Evolutionary conservation across 2,888 invertebrate genomes (phyloP), one percentile per base, ranked within the genome.

Genomic region (Agonopterix heracliana): DNA sequence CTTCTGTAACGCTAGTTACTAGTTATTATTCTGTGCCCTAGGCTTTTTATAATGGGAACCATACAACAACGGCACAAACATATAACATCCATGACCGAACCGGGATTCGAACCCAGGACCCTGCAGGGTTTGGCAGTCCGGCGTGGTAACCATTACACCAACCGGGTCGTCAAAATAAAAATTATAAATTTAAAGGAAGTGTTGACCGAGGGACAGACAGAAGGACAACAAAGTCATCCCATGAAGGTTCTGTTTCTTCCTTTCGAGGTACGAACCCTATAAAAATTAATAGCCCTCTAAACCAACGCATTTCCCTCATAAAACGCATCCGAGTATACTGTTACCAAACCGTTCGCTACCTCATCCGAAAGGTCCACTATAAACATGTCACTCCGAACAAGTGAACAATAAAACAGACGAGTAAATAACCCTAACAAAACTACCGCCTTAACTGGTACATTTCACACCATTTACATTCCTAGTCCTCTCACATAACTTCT

Each of bases 381-480:
- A 49, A 49, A 49, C 49, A 41, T 45, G 49, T 45, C 49, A 36
- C 11, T 8, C 12, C 8, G 14, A 38, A 44, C 14, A 38, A 9
- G 36, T 36, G 11, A 41, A 49, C 45, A 47, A 51, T 47, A 47
- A 44, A 51, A 47, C 44, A 41, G 3, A 26, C 9, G 34, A 35
- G 38, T 40, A 44, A 43, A 44, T 13, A 47, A 44, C 17, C 42
- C 36, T n/a, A 36, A 7, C 26, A 26, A 11, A 41, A 35, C 41
- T 14, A 35, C 17, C n/a, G 41, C 41, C 42, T 47, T 47, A 46
- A 14, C 46, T 26, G 41, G 41, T 40, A 46, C 46, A 46, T 46
- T 46, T 46, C 40, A 46, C 46, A 26, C 11, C n/a, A 34, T n/a
- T 36, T 36, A 36, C 8, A n/a, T 11, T 13, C 10, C n/a, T 3